phyloP scores from a whole-genome alignment of 2,888 invertebrate species.

The Tipula unca region DNA sequence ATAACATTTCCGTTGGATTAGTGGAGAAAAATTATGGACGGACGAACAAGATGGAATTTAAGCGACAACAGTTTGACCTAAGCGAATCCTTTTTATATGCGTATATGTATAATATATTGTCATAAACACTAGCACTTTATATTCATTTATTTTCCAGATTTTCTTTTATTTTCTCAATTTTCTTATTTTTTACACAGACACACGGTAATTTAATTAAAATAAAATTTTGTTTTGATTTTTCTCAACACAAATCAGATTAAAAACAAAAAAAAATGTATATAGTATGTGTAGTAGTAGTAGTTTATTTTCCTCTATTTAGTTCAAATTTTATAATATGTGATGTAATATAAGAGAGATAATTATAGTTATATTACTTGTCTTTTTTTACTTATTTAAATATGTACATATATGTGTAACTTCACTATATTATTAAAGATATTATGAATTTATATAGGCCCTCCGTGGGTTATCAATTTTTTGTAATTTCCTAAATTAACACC shows the following conservation, averaged over 20 bases:
- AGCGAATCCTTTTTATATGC: neutral
- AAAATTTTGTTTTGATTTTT: neutral
- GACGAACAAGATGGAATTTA: conserved; percentile 19
- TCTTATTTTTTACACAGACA: neutral
- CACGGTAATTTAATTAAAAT: neutral
- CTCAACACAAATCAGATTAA: neutral
- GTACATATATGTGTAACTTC: neutral
- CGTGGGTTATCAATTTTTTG: conserved; percentile 16
- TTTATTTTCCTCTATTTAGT: conserved; percentile 8
- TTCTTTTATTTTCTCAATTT: neutral
- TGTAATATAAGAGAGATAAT: neutral
- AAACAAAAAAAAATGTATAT: neutral
- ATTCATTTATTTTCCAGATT: neutral
- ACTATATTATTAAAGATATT: neutral
- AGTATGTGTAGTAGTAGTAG: neutral
- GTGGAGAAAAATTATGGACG: conserved; percentile 23
- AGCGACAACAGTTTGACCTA: neutral
- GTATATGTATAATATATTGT: neutral
- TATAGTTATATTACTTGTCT: neutral
- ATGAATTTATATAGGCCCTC: conserved; percentile 15
- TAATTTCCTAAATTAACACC: neutral
- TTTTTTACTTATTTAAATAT: neutral
- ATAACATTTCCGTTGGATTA: conserved; percentile 53
- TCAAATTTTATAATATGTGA: neutral
- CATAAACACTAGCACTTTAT: neutral